A percentile compares a stretch with the other conserved stretches of the same genome.
Evolutionary conservation across 2,113 vertebrate genomes (phyloP).

Genomic region (Castor canadensis): DNA sequence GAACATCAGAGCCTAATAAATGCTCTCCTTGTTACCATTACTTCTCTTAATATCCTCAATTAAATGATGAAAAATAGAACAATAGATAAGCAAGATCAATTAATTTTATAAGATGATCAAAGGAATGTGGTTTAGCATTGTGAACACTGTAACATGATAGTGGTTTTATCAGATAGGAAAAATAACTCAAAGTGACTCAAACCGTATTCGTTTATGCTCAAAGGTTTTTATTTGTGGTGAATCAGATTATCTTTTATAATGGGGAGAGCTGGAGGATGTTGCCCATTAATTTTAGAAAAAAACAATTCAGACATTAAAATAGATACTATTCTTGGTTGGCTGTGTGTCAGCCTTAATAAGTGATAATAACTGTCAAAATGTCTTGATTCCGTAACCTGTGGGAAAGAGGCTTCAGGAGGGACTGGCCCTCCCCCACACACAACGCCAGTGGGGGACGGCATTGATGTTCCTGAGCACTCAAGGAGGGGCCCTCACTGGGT

Average conservation of each 20-base stretch:
- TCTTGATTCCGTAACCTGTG: conserved; percentile 41
- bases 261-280: conserved; percentile 82
- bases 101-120: conserved; percentile 91
- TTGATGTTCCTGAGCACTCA: background rate
- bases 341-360: conserved; percentile 66
- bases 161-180: conserved; percentile 86
- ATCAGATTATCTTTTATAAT: conserved; percentile 85
- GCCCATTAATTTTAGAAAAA: conserved; percentile 80
- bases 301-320: conserved; percentile 59
- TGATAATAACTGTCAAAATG: conserved; percentile 36
- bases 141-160: conserved; percentile 86
- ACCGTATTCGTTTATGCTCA: conserved; percentile 84
- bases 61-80: conserved; percentile 93
- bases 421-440: background rate
- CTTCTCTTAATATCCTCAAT: conserved; percentile 92
- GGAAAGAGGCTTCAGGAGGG: background rate
- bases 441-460: conserved; percentile 13
- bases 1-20: conserved; percentile 87
- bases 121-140: conserved; percentile 87
- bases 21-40: conserved; percentile 90
- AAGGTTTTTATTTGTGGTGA: conserved; percentile 86
- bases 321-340: conserved; percentile 65
- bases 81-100: conserved; percentile 94
- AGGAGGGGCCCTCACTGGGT: background rate
- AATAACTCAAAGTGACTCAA: conserved; percentile 84